A percentile compares a stretch with the other conserved stretches of the same genome.
phyloP scores from a whole-genome alignment of 2,113 vertebrate species.

The Caretta caretta region DNA sequence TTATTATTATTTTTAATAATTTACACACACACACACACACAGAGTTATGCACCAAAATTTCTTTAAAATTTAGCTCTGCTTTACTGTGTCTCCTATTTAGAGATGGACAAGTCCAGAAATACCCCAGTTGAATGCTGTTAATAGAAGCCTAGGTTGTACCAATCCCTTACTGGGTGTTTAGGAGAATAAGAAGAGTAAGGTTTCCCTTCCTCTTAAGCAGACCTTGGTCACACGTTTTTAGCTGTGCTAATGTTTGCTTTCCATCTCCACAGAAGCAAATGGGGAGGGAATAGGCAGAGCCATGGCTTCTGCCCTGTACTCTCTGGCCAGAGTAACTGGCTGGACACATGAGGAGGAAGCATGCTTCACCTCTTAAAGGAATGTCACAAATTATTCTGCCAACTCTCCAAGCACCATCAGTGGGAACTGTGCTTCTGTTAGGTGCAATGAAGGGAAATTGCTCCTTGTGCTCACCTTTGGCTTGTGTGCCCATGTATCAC shows the following conservation, averaged over 20 bases:
- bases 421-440: not conserved
- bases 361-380: not conserved
- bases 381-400: not conserved
- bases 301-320: not conserved
- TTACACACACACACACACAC: too few species aligned
- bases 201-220: not conserved
- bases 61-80: not conserved
- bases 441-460: not conserved
- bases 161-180: not conserved
- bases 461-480: not conserved
- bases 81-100: not conserved
- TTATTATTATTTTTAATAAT: not conserved
- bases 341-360: not conserved
- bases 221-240: not conserved
- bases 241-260: not conserved
- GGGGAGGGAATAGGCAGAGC: not conserved
- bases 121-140: not conserved
- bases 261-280: not conserved
- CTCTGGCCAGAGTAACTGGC: not conserved
- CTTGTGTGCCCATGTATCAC: not conserved
- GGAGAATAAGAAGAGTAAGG: not conserved
- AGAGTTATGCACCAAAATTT: not conserved
- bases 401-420: not conserved
- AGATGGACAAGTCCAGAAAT: not conserved
- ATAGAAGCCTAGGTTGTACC: not conserved